These are phyloP conservation scores for Arvicola amphibius DNA, from an alignment of 2,797 vertebrate genomes.

Conservation along the genomic window DNA sequence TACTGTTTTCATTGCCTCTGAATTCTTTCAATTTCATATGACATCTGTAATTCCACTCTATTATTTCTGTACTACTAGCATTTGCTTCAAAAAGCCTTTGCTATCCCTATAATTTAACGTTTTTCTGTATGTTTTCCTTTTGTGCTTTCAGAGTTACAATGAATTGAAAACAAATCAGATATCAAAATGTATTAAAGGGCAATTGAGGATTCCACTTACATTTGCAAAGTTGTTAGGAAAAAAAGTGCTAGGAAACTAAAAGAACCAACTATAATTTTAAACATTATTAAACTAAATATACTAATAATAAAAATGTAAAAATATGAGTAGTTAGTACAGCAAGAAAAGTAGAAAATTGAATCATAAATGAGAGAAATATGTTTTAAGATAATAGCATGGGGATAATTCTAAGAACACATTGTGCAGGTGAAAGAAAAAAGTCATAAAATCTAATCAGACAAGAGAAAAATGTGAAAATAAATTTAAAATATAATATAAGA, in stretches of 20 bases:
- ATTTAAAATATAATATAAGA: not conserved
- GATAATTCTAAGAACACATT: not conserved
- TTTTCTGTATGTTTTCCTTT: not conserved
- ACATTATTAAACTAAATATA: not conserved
- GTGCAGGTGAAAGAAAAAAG: not conserved
- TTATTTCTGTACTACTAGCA: not conserved
- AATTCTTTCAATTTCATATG: not conserved
- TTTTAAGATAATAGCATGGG: not conserved
- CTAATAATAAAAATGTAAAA: not conserved
- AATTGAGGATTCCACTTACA: not conserved
- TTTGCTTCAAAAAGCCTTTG: not conserved
- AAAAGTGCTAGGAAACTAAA: not conserved
- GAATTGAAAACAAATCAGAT: not conserved
- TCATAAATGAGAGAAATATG: not conserved
- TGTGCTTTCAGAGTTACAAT: not conserved
- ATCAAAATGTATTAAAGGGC: not conserved
- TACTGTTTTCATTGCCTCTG: not conserved
- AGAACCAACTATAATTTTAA: not conserved
- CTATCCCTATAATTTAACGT: not conserved
- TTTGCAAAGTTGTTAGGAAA: not conserved
- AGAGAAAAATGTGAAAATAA: not conserved
- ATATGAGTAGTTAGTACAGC: fast-evolving
- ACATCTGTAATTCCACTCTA: not conserved
- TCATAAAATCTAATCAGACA: not conserved
- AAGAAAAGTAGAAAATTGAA: not conserved